These are phyloP conservation scores for Numenius phaeopus DNA, from an alignment of 2,797 vertebrate genomes.

Conservation along the genomic window DNA sequence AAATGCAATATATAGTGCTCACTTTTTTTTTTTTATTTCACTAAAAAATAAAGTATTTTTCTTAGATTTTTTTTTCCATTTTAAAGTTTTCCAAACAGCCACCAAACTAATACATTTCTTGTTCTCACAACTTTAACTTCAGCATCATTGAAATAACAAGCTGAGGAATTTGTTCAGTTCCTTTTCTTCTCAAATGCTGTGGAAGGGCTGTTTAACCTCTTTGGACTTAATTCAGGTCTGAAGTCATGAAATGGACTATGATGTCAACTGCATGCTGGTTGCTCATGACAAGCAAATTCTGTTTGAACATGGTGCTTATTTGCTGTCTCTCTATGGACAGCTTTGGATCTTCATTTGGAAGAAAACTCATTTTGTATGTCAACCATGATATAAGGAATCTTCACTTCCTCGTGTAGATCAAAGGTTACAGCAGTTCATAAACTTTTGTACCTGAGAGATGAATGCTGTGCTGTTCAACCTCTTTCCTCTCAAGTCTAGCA, in stretches of 20 bases:
- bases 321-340: not conserved
- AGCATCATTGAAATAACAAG: not conserved
- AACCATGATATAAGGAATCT: not conserved
- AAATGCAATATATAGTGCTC: not conserved
- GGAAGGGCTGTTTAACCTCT: not conserved
- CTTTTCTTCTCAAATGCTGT: not conserved
- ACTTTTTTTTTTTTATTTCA: not conserved
- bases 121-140: not conserved
- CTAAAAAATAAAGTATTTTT: not conserved
- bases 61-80: not conserved
- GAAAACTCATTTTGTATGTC: not conserved
- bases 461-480: not conserved
- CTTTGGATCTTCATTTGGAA: not conserved
- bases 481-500: not conserved
- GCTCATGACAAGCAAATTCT: not conserved
- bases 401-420: not conserved
- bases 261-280: fast-evolving
- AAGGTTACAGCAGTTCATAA: not conserved
- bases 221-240: not conserved
- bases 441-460: not conserved
- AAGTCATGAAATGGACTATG: not conserved
- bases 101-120: not conserved
- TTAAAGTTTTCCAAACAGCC: not conserved
- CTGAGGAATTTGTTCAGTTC: not conserved
- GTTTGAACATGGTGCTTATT: not conserved